Conservation (phyloP, 2,888 invertebrate genomes). For the Habrosyne pyritoides region DNA sequence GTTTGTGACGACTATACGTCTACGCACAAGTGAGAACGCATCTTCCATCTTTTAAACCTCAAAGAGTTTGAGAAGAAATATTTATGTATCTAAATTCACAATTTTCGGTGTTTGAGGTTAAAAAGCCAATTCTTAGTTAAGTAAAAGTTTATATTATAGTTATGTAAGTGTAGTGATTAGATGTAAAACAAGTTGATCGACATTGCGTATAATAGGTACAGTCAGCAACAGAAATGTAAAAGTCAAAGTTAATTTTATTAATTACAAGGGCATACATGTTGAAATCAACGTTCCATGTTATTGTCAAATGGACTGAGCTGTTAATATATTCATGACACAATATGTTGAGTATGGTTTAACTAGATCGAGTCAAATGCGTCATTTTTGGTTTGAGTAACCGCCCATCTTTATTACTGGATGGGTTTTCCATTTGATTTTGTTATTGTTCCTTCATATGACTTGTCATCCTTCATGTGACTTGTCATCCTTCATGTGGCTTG, state of each 20-base stretch:
- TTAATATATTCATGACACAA: no score
- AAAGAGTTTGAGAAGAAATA: slow-evolving; percentile 16
- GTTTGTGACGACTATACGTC: slow-evolving; percentile 47
- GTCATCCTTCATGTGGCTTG: slow-evolving; percentile 16
- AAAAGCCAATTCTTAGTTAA: slow-evolving; percentile 78
- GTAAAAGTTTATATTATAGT: slow-evolving; percentile 67
- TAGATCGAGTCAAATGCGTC: no score
- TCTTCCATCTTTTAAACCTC: slow-evolving; percentile 58
- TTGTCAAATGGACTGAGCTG: no score
- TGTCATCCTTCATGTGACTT: no score
- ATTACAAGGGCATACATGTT: not conserved
- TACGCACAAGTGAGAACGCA: slow-evolving; percentile 65
- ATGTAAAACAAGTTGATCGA: slow-evolving; percentile 53
- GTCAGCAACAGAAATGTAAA: slow-evolving; percentile 45
- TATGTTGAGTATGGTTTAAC: no score
- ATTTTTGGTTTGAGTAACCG: no score
- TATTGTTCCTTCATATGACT: no score
- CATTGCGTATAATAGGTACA: slow-evolving; percentile 52
- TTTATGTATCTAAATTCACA: slow-evolving; percentile 35
- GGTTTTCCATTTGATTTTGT: no score
- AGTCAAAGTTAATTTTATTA: slow-evolving; percentile 1
- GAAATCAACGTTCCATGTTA: no score
- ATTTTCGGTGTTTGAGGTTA: slow-evolving; percentile 58
- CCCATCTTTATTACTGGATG: no score
- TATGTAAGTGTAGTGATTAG: slow-evolving; percentile 66